Evolutionary conservation across 2,113 vertebrate species (phyloP), one percentile per base, ranked within the genome.

Genomic region (Grammomys dolichurus): DNA sequence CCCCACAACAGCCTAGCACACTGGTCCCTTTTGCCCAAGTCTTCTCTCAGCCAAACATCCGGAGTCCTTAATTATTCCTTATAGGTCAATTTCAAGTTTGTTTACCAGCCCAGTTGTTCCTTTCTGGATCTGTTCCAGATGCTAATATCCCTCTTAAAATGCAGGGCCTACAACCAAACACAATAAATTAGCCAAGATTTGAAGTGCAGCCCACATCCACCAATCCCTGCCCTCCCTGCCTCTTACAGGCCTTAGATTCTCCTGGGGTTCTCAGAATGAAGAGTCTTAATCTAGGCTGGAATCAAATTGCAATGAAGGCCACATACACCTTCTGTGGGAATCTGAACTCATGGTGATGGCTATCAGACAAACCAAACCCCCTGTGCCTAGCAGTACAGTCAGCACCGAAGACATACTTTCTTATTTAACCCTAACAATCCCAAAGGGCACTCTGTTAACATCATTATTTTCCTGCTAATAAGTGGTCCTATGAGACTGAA

Each of bases 81-180:
- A 89, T 85, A 94, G 95, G 95, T 97, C 96, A 97, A 97, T 94
- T 96, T 95, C 95, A 96, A 94, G 95, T 97, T 96, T 97, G 96
- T 97, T 97, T 97, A 97, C 94, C 94, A 96, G 89, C 76, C 94
- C 86, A 73, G 81, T 94, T 96, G 46, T 95, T 96, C 86, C 91
- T 95, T 88, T 73, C 89, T 97, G 97, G 94, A 89, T 10, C 76
- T 63, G 51, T 58, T 95, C 97, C 96, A 95, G 92, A 73, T 95
- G 72, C 87, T 95, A 90, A 95, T 94, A 89, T 92, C 72, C 94
- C 91, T 92, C 81, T 97, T 97, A 95, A 97, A 95, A 95, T 97
- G 94, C 94, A 95, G 91, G 72, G 48, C 91, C 65, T 81, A 67
- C n/a, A 78, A 73, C 46, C 6, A 51, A 95, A 95, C 69, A 81